Percentiles rank a stretch among this genome's conserved stretches.
Evolutionary conservation across 1,140 invertebrate species (phyloP).

Genomic region (Penaeus vannamei): DNA sequence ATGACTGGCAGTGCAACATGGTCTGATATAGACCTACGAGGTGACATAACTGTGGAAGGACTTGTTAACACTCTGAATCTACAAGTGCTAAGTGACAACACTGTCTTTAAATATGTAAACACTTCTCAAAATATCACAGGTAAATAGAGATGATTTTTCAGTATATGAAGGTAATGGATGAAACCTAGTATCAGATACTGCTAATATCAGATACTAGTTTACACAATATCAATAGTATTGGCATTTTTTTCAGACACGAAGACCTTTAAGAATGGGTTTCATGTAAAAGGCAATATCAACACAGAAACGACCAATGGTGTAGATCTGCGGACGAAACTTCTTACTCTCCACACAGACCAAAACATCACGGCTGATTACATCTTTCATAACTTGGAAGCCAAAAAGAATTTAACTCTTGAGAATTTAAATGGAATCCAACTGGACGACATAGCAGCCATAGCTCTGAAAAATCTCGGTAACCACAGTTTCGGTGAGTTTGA

Average conservation of each 20-base stretch:
- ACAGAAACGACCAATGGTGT: conserved; percentile 24
- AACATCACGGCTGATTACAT: conserved; percentile 35
- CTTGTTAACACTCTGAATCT: conserved; percentile 28
- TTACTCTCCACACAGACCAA: conserved; percentile 46
- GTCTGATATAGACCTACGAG: neutral
- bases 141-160: neutral
- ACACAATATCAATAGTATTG: too few relatives aligned
- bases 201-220: too few relatives aligned
- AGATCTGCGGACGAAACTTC: conserved; percentile 16
- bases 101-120: neutral
- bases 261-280: conserved; percentile 21
- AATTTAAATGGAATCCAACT: conserved; percentile 39
- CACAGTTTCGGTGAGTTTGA: too few relatives aligned
- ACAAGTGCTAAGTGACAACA: neutral
- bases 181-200: too few relatives aligned
- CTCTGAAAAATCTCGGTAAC: too few relatives aligned
- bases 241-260: conserved; percentile 39
- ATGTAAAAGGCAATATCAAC: conserved; percentile 16
- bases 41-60: conserved; percentile 33
- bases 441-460: neutral
- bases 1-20: conserved; percentile 26
- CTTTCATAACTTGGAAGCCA: conserved; percentile 33
- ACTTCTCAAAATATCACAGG: conserved; percentile 38
- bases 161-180: too few relatives aligned
- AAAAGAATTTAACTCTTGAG: neutral